A percentile compares a stretch with the other conserved stretches of the same genome.
phyloP scores from a whole-genome alignment of 2,113 vertebrate genomes.

The Taxidea taxus region DNA sequence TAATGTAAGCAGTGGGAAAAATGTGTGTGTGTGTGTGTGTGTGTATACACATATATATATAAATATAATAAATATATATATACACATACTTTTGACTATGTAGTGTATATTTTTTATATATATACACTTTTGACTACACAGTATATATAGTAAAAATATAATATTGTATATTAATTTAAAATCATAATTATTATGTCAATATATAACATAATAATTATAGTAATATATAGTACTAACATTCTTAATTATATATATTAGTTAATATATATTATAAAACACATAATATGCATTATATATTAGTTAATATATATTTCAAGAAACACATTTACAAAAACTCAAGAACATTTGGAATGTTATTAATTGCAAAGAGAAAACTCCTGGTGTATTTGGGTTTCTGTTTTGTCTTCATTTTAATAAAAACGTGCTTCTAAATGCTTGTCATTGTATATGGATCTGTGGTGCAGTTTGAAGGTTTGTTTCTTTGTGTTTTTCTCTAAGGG shows the following conservation, averaged over 20 bases:
- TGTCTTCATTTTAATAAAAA: not conserved
- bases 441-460: not conserved
- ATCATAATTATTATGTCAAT: not conserved
- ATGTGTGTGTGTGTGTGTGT: not conserved
- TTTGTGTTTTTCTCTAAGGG: not conserved
- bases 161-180: not conserved
- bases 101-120: not conserved
- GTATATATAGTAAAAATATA: not conserved
- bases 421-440: not conserved
- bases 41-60: accelerated
- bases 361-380: not conserved
- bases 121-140: not conserved
- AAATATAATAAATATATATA: not conserved
- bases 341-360: not conserved
- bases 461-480: not conserved
- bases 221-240: not conserved
- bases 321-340: not conserved
- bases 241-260: not conserved
- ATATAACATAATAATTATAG: not conserved
- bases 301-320: not conserved
- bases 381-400: not conserved
- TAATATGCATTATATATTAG: not conserved
- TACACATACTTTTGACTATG: not conserved
- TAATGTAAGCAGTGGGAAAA: not conserved
- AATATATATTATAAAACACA: not conserved